Conservation (phyloP, 2,113 vertebrate species). For the Euleptes europaea region DNA sequence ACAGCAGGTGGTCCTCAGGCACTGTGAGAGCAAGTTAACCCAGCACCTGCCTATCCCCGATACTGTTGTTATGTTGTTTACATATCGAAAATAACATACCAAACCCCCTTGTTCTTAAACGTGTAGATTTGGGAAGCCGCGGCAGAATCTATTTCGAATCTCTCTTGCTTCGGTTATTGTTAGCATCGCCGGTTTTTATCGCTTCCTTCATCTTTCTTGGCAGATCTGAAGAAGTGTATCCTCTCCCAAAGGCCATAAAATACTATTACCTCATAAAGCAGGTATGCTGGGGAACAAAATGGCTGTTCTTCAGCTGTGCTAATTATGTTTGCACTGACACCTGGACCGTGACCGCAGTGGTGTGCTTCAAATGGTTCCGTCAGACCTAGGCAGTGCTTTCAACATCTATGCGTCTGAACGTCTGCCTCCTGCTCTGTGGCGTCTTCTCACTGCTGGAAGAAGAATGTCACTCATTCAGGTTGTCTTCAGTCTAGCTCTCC, state of each 20-base stretch:
- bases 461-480: not conserved
- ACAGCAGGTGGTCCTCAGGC: not conserved
- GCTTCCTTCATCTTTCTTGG: not conserved
- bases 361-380: not conserved
- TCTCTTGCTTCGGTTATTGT: not conserved
- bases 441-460: not conserved
- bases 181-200: not conserved
- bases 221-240: not conserved
- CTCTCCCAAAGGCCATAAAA: not conserved
- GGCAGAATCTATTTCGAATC: not conserved
- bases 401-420: not conserved
- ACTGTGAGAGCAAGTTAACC: not conserved
- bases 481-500: not conserved
- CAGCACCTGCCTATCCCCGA: not conserved
- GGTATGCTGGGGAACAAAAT: not conserved
- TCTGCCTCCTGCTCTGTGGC: not conserved
- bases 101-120: no score
- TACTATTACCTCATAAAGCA: not conserved
- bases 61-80: not conserved
- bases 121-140: not conserved
- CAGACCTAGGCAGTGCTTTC: not conserved
- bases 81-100: no score
- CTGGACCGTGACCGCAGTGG: not conserved
- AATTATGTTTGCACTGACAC: not conserved
- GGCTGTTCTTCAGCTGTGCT: not conserved